A percentile compares a stretch with the other conserved stretches of the same genome.
Evolutionary conservation across 2,888 invertebrate genomes (phyloP).

Genomic region (Clivina fossor): DNA sequence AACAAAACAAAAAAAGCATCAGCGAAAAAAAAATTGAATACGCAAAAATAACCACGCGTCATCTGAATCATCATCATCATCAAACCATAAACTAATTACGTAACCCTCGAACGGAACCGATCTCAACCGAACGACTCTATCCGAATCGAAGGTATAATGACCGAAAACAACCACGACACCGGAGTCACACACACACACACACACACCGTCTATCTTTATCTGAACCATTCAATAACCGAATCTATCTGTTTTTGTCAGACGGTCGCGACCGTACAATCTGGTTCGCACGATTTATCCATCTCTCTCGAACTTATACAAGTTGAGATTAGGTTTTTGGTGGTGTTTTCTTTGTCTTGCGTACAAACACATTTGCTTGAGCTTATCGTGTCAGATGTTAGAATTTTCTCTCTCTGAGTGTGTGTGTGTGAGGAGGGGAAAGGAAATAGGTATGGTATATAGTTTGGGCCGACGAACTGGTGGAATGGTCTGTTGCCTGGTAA

Average conservation of each 20-base stretch:
- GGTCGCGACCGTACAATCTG: slow-evolving; percentile 12
- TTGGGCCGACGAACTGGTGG: slow-evolving; percentile 25
- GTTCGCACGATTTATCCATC: slow-evolving; percentile 17
- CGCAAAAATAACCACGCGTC: slow-evolving; percentile 15
- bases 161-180: slow-evolving; percentile 25
- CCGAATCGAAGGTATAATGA: slow-evolving; percentile 28
- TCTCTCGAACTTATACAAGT: neutral
- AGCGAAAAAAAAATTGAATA: too few species aligned
- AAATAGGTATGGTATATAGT: slow-evolving; percentile 13
- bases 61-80: slow-evolving; percentile 23
- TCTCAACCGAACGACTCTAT: slow-evolving; percentile 4
- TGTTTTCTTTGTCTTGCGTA: slow-evolving; percentile 8
- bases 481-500: slow-evolving; percentile 24
- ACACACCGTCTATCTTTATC: neutral
- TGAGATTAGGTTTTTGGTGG: neutral
- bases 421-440: slow-evolving; percentile 13
- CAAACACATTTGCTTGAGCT: neutral
- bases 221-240: slow-evolving; percentile 14
- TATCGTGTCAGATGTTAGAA: slow-evolving; percentile 1
- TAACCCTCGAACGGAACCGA: slow-evolving; percentile 23
- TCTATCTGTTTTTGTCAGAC: too few species aligned
- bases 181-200: neutral
- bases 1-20: too few species aligned
- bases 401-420: neutral
- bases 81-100: slow-evolving; percentile 23